Base-by-base conservation (phyloP, 1,140 invertebrate species). In the Lethocerus indicus region DNA sequence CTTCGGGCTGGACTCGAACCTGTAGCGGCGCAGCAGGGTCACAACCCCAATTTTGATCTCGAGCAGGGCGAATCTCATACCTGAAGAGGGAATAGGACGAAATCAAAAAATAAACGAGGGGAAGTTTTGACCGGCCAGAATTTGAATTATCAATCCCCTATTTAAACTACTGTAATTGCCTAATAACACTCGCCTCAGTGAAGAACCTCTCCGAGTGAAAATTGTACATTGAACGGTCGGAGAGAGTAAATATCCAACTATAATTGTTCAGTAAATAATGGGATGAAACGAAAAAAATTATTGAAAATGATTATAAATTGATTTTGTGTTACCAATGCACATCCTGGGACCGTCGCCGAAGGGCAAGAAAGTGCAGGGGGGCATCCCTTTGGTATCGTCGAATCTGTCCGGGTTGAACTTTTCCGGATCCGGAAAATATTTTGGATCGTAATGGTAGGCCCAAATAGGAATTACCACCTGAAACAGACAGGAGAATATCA, bases 311-410 rank as follows among this genome's bases (percentile, higher is more conserved):
- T 9, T 9, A 32, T 9, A n/a, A 9, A 32, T 9, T 9, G 9
- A 32, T 9, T n/a, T 32, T 40, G 12, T 3, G 6, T 32, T 53
- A 71, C 70, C 71, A 51, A 79, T 74, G 59, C 78, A 81, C 53
- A 72, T 71, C 28, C 78, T 64, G 0, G 73, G 71, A 2, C 64
- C 79, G 52, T 74, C 75, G 9, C 76, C 76, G 59, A 78, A 81
- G 3, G 76, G 74, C 13, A 79, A 56, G 50, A 69, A 57, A 5
- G 49, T 50, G 13, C 49, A 37, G 14, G 60, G 62, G 14, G 56
- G 51, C 37, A 62, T 58, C 48, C 70, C 68, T 23, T 70, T 63
- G 3, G 67, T 64, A 23, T 62, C 51, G 24, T 65, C 60, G 51
- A 73, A 76, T 7, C 74, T 51, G 44, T 73, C 69, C 0, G 73